Evolutionary conservation across 2,797 vertebrate species (phyloP).

Genomic region (Hyperoplus lanceolatus): DNA sequence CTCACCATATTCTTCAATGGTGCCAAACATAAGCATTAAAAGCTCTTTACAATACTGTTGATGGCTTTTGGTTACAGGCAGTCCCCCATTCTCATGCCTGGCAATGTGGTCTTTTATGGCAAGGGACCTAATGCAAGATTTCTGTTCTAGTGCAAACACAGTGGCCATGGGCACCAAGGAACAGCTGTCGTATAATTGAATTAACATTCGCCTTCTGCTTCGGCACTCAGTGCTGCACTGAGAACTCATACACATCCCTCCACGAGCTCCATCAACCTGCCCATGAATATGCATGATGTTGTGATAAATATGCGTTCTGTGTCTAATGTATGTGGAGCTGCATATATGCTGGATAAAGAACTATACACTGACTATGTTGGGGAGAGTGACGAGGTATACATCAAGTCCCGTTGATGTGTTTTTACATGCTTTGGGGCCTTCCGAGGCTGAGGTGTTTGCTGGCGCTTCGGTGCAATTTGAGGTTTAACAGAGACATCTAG

Average conservation of each 20-base stretch:
- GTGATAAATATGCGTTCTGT: constrained; percentile 73
- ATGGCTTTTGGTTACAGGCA: constrained; percentile 80
- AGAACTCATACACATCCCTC: constrained; percentile 80
- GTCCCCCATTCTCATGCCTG: constrained; percentile 72
- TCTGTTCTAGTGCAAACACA: constrained; percentile 83
- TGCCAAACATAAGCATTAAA: constrained; percentile 74
- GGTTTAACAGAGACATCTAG: constrained; percentile 80
- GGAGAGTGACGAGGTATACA: constrained; percentile 62
- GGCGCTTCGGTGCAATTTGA: constrained; percentile 31
- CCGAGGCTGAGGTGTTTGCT: constrained; percentile 37
- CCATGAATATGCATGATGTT: constrained; percentile 82
- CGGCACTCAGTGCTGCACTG: constrained; percentile 77
- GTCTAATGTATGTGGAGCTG: constrained; percentile 75
- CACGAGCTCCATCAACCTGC: constrained; percentile 82
- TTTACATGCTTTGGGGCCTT: constrained; percentile 45
- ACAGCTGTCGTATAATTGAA: constrained; percentile 89
- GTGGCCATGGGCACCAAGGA: constrained; percentile 82
- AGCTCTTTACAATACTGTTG: constrained; percentile 78
- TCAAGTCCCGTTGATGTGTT: constrained; percentile 57
- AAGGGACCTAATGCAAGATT: constrained; percentile 82
- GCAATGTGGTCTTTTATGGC: constrained; percentile 78
- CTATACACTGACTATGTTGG: constrained; percentile 53
- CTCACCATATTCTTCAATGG: constrained; percentile 54
- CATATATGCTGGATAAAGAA: constrained; percentile 70
- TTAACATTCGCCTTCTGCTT: constrained; percentile 87